Conservation (phyloP, 2,797 vertebrate genomes). For the Clarias pachynema region DNA sequence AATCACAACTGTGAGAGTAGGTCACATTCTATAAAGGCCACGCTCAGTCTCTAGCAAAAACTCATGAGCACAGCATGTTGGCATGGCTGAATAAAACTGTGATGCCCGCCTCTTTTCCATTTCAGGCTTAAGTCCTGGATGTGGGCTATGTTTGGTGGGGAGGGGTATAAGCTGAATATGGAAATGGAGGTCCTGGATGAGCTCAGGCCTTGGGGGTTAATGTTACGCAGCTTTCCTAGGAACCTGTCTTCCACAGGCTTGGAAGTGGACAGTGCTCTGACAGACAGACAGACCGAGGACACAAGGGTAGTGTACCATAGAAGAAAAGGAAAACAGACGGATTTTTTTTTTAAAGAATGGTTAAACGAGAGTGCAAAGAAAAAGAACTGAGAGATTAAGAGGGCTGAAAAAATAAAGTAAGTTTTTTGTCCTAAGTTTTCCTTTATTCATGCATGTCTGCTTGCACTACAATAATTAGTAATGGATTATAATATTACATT, state of each 20-base stretch:
- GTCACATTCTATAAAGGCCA: conserved; percentile 22
- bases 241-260: conserved; percentile 48
- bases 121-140: conserved; percentile 52
- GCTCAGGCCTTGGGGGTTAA: conserved; percentile 35
- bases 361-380: conserved; percentile 47
- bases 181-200: conserved; percentile 50
- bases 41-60: conserved; percentile 30
- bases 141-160: conserved; percentile 71
- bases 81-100: conserved; percentile 39
- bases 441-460: conserved; percentile 29
- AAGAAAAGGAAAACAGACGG: conserved; percentile 54
- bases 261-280: conserved; percentile 46
- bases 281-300: conserved; percentile 65
- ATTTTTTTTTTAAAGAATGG: conserved; percentile 51
- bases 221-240: conserved; percentile 59
- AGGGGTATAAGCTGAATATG: conserved; percentile 61
- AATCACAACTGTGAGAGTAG: conserved; percentile 17
- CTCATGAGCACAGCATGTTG: conserved; percentile 35
- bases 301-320: conserved; percentile 56
- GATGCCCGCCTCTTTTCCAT: conserved; percentile 40
- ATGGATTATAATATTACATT: conserved; percentile 6
- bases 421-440: not conserved
- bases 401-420: conserved; percentile 62
- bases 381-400: conserved; percentile 41
- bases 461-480: not conserved